Conservation (phyloP, 2,797 vertebrate species). For the Oryzias sinensis region DNA sequence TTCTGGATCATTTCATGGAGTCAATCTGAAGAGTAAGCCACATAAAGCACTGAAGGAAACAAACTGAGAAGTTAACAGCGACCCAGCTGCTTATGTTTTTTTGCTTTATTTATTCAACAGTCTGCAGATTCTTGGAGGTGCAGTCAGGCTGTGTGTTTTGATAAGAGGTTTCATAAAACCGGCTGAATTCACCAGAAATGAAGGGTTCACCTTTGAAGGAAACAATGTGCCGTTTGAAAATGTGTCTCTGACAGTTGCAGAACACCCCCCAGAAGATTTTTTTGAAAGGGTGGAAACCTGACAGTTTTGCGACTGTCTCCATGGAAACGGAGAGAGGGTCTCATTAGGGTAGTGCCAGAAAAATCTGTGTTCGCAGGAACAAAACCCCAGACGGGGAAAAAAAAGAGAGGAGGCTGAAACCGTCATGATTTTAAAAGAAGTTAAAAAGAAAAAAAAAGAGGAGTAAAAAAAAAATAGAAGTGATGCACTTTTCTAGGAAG, state of each 20-base stretch:
- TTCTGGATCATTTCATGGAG: constrained; percentile 12
- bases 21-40: constrained; percentile 27
- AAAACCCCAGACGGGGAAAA: constrained; percentile 51
- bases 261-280: constrained; percentile 66
- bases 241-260: constrained; percentile 77
- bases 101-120: constrained; percentile 66
- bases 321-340: constrained; percentile 78
- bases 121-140: constrained; percentile 49
- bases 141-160: constrained; percentile 56
- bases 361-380: constrained; percentile 63
- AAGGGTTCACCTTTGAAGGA: constrained; percentile 73
- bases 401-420: constrained; percentile 43
- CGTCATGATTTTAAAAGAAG: constrained; percentile 47
- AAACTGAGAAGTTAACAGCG: constrained; percentile 36
- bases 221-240: constrained; percentile 71
- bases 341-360: constrained; percentile 78
- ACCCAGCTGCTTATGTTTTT: constrained; percentile 37
- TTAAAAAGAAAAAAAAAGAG: constrained; percentile 40
- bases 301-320: constrained; percentile 83
- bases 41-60: constrained; percentile 23
- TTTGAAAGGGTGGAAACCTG: constrained; percentile 78
- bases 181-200: constrained; percentile 71
- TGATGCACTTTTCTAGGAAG: constrained; percentile 45
- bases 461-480: constrained; percentile 8
- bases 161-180: constrained; percentile 68